phyloP scores from a whole-genome alignment of 2,113 vertebrate genomes.

The Megaptera novaeangliae region DNA sequence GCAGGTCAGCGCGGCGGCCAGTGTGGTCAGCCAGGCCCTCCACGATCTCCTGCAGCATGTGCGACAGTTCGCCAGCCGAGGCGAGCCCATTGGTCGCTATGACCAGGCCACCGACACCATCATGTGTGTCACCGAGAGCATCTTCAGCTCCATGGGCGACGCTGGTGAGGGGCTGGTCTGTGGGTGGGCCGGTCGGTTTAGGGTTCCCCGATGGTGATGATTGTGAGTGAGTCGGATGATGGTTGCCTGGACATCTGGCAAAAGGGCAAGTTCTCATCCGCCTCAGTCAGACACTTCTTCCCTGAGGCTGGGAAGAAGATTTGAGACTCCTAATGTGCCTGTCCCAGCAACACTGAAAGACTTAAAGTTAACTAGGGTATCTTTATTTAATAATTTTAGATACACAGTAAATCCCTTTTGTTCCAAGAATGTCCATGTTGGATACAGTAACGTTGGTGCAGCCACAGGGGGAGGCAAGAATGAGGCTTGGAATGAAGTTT shows the following conservation, averaged over 20 bases:
- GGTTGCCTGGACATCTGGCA: not conserved
- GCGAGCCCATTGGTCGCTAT: slow-evolving; percentile 97
- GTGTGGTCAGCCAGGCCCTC: slow-evolving; percentile 94
- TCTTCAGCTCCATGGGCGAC: slow-evolving; percentile 99
- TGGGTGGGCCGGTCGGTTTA: not conserved
- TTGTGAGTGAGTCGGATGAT: not conserved
- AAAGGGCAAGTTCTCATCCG: not conserved
- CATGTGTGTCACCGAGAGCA: slow-evolving; percentile 99
- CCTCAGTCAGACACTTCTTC: not conserved
- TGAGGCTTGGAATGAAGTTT: not conserved
- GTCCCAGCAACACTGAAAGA: not conserved
- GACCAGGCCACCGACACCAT: slow-evolving; percentile 99
- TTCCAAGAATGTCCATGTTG: not conserved
- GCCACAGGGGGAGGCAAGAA: not conserved
- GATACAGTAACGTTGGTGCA: not conserved
- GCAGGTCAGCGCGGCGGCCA: slow-evolving; percentile 92
- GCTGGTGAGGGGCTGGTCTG: slow-evolving; percentile 86
- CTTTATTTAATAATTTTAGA: not conserved
- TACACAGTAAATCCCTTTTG: not conserved
- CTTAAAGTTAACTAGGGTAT: not conserved
- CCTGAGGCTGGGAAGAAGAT: not conserved
- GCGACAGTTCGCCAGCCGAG: slow-evolving; percentile 94
- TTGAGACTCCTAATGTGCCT: accelerated
- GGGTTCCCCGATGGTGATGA: not conserved
- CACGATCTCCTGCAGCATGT: slow-evolving; percentile 95